Conservation (phyloP, 53 echinoderm and acorn worm species). For the Hippasteria phrygiana region DNA sequence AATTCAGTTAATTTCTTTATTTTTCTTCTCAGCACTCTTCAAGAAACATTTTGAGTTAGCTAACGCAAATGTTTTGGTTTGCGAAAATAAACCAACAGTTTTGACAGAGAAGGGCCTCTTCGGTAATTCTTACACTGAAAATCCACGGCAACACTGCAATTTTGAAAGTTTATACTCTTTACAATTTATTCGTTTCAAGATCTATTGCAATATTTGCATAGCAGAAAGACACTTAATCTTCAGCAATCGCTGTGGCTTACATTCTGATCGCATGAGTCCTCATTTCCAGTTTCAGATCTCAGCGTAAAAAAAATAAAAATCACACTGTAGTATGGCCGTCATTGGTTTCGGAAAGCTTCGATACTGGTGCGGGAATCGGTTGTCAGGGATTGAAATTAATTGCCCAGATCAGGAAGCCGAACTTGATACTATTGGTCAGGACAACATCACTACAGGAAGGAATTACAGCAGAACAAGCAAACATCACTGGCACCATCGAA, state of each 20-base stretch:
- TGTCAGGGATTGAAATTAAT: background rate
- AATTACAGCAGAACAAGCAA: constrained; percentile 1
- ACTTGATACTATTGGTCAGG: background rate
- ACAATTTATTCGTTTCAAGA: too few species aligned
- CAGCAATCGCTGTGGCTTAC: background rate
- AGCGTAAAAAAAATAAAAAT: background rate
- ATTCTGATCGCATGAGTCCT: background rate
- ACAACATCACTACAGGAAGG: constrained; percentile 24
- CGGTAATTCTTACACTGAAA: too few species aligned
- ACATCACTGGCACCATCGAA: background rate
- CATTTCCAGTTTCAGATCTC: constrained; percentile 12
- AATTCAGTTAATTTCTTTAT: too few species aligned
- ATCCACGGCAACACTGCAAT: too few species aligned
- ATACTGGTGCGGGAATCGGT: background rate
- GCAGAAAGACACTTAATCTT: background rate
- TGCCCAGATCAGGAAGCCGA: constrained; percentile 21
- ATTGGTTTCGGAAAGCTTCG: background rate
- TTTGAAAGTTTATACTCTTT: too few species aligned
- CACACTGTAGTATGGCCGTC: background rate
- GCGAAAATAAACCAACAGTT: too few species aligned
- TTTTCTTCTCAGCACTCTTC: too few species aligned
- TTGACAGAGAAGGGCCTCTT: too few species aligned
- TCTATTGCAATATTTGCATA: background rate
- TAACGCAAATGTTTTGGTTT: too few species aligned
- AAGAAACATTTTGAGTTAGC: too few species aligned